Base-by-base conservation (phyloP, 2,888 invertebrate genomes). In the Eulithis testata region DNA sequence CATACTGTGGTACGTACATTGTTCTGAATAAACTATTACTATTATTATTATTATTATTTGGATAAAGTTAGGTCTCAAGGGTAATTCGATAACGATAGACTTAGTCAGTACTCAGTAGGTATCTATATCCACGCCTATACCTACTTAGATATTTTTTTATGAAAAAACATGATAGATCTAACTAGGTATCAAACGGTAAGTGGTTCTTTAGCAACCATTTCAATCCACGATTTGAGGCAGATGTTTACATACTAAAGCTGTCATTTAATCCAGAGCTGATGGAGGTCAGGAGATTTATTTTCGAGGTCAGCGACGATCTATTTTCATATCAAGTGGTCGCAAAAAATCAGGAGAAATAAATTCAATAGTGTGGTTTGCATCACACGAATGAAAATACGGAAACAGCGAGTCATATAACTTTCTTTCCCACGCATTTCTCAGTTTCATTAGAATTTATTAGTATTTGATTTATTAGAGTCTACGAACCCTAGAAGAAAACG, bases 301-400 rank as follows among this genome's bases (percentile, higher is more conserved):
- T 8, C 40, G 40, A 40, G 40, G 40, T 40, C 40, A 44, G 12
- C 43, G 27, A 55, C 65, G 65, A 67, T 65, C 65, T 70, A 67
- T 67, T 67, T 70, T 51, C 45, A 65, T 43, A 21, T 51, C n/a
- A 58, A 74, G 73, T 71, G 60, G 63, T 62, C 70, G 60, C 78
- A 76, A 74, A 56, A 72, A 71, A 75, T 11, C 62, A 66, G 76
- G 66, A 47, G n/a, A 44, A 59, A 60, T 64, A 60, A 64, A 53
- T 14, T 36, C 44, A 11, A 11, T 8, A 11, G 60, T 37, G 49
- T n/a, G 60, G 53, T 45, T 51, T 45, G 55, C 60, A 69, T 66
- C 60, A 65, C 55, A 60, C 50, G 54, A 51, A 27, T 57, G 11
- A n/a, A n/a, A 56, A 66, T 21, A 36, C 66, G 66, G 56, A 60